Base-by-base conservation (phyloP, 2,113 vertebrate genomes). In the Atrichornis clamosus region DNA sequence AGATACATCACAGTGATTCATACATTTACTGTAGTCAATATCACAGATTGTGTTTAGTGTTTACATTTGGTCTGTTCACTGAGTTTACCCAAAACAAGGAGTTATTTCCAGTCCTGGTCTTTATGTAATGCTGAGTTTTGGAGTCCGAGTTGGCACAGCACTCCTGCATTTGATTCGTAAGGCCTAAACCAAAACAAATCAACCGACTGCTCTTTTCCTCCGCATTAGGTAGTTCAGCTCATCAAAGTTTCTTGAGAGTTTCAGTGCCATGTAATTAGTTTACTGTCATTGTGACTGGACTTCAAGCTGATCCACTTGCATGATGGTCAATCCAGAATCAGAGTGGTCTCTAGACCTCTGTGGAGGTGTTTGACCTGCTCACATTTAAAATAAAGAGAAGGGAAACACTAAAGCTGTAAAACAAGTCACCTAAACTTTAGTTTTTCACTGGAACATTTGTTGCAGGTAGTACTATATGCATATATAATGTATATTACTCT, bases 1-100 rank as follows among this genome's bases (percentile, higher is more conserved):
- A 67, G 63, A 42, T 93, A 72, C 37, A 70, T 24, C 68, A 85
- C 42, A n/a, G 19, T 92, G 89, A 96, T 91, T 96, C 94, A 93
- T 95, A 35, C 67, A 56, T 55, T 91, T 94, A 72, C 55, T 86
- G 85, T 35, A 80, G 84, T 96, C 87, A 50, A 67, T 95, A 90
- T 59, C 75, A 89, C 90, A 96, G 92, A 90, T 86, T 95, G 91
- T 95, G 83, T 97, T 92, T 94, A 90, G 18, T 90, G 78, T 95
- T 95, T 94, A 53, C 59, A 62, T 92, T 90, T 84, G 35, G 4
- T 60, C 10, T 7, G 20, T 74, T 88, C 63, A 13, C 27, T 21
- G 67, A 85, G 35, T 88, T 95, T 96, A 86, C 59, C 37, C 72
- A 91, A 94, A 96, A 91, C 79, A 93, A 8, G 2, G 60, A 93